Conservation (phyloP, 2,888 invertebrate genomes). For the Ophion obscuratus region DNA sequence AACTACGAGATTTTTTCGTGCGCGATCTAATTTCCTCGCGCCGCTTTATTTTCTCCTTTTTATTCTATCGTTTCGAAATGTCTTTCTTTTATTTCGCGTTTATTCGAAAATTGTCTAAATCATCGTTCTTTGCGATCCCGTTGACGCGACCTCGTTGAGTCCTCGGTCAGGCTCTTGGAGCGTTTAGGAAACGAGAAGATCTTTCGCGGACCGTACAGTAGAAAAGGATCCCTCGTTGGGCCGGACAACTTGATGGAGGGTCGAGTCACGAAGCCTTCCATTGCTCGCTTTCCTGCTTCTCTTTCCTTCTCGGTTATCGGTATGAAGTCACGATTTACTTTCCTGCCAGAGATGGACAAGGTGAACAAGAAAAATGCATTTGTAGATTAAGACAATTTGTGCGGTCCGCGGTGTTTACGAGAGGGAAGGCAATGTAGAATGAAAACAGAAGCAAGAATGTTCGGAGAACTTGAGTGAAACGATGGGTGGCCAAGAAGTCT, state of each 20-base stretch:
- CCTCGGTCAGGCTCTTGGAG: constrained; percentile 23
- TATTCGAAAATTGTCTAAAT: constrained; percentile 36
- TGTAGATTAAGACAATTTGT: neutral
- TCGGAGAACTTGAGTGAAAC: neutral
- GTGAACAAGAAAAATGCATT: neutral
- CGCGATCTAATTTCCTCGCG: neutral
- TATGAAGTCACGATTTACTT: constrained; percentile 49
- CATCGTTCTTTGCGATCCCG: constrained; percentile 12
- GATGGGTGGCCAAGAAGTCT: constrained; percentile 49
- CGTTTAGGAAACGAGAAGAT: constrained; percentile 47
- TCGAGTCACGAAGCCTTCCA: constrained; percentile 24
- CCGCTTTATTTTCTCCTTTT: neutral
- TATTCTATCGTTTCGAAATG: neutral
- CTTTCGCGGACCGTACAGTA: constrained; percentile 23
- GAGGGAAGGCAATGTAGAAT: neutral
- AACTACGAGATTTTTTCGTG: constrained; percentile 15
- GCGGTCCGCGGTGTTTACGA: constrained; percentile 7
- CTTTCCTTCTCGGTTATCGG: constrained; percentile 48
- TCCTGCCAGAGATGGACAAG: constrained; percentile 26
- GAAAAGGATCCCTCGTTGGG: constrained; percentile 4
- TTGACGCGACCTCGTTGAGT: constrained; percentile 6
- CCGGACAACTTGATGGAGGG: constrained; percentile 8
- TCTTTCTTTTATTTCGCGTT: constrained; percentile 34
- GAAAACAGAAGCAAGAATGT: neutral
- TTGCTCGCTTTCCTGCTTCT: constrained; percentile 27